Base-by-base conservation (phyloP, 2,888 invertebrate species). In the Digitonthophagus gazella region DNA sequence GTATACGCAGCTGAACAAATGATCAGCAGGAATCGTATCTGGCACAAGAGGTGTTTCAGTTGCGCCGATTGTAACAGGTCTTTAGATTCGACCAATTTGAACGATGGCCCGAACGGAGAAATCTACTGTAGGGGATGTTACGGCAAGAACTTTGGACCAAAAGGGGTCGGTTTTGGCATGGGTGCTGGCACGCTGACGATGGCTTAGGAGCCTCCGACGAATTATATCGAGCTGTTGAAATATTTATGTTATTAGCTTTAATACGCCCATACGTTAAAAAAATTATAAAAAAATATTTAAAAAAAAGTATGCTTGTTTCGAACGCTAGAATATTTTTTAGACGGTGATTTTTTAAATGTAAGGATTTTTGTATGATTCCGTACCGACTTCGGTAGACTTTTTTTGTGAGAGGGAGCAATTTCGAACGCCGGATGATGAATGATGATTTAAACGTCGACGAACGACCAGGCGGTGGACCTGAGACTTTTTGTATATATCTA, bases 1-100 rank as follows among this genome's bases (percentile, higher is more conserved):
- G 97, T 98, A 1, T 98, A 93, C 83, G 95, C 95, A 75, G 98
- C 98, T 67, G 98, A 98, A 87, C 95, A 96, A 84, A 96, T 96
- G 92, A 90, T 96, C 85, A 96, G 96, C 84, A 96, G 95, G 85
- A 93, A 92, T 83, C 90, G 92, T 80, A 86, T 93, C 79, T 95
- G 94, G 94, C 97, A 98, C 86, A 95, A 91, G 84, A 78, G 81
- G 68, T 97, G 97, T 86, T 97, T 97, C 89, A 91, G 91, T 83
- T 97, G 97, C 84, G 89, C 89, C 66, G 93, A 92, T 76, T 96
- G 95, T 84, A 90, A 91, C 78, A 91, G 91, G 83, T 94, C 94
- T 76, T 80, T 89, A 84, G 96, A 96, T 84, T 95, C 95, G 76
- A 95, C 95, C 79, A 95, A 93, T 81, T 86, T 94, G 77, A 94